Conservation (phyloP, 2,113 vertebrate genomes). For the Heterochromis multidens region DNA sequence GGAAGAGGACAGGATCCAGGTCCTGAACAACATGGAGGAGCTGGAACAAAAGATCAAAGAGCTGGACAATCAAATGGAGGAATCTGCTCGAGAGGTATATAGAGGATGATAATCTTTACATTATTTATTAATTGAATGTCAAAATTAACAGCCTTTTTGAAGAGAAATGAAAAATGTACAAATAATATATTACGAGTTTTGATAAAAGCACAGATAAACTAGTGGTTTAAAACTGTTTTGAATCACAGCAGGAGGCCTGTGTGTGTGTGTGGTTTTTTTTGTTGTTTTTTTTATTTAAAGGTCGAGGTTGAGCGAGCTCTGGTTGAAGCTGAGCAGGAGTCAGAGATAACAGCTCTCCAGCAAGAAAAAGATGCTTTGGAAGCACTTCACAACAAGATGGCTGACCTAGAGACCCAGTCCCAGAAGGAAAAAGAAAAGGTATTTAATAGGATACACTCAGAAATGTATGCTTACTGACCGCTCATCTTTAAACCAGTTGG, state of each 20-base stretch:
- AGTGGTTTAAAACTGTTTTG: not conserved
- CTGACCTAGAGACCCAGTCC: slow-evolving; percentile 85
- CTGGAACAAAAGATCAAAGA: slow-evolving; percentile 96
- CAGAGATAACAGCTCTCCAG: slow-evolving; percentile 86
- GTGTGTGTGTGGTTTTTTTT: rapidly evolving
- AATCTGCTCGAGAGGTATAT: slow-evolving; percentile 89
- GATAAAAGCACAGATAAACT: not conserved
- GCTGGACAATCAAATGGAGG: slow-evolving; percentile 93
- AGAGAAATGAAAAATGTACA: not conserved
- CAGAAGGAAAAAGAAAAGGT: slow-evolving; percentile 92
- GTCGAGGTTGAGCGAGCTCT: slow-evolving; percentile 93
- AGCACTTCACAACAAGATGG: slow-evolving; percentile 87
- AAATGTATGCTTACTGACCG: not conserved
- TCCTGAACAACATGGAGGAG: slow-evolving; percentile 91
- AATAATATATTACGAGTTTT: not conserved
- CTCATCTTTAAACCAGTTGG: not conserved
- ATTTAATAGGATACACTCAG: slow-evolving; percentile 19
- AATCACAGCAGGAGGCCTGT: not conserved
- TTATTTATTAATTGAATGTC: not conserved
- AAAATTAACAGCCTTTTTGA: not conserved
- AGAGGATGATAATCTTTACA: not conserved
- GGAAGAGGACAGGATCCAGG: slow-evolving; percentile 86
- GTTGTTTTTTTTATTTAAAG: slow-evolving; percentile 57
- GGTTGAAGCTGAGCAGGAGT: slow-evolving; percentile 92
- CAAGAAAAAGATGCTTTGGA: slow-evolving; percentile 90